Percentiles rank a stretch among this genome's conserved stretches.
These are phyloP conservation scores for Neoaliturus tenellus DNA, from an alignment of 2,888 invertebrate species.

Conservation along the genomic window DNA sequence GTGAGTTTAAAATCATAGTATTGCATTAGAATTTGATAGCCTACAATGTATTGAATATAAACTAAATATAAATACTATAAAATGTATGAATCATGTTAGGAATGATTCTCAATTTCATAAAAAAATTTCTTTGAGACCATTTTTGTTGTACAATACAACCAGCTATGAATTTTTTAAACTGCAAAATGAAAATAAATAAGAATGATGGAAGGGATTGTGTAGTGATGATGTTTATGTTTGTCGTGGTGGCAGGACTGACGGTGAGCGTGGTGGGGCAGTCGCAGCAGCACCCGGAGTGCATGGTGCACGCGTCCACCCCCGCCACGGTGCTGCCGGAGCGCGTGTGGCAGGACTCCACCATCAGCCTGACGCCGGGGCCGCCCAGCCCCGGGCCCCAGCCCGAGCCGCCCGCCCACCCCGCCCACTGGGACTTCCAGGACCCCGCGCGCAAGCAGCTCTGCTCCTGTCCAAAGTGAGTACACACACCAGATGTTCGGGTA, in stretches of 20 bases:
- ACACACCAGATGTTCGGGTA: no score
- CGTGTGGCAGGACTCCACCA: conserved; percentile 85
- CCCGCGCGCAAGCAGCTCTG: conserved; percentile 91
- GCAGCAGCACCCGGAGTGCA: conserved; percentile 75
- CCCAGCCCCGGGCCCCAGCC: conserved; percentile 66
- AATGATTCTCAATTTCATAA: no score
- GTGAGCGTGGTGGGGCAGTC: conserved; percentile 70
- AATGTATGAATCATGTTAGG: no score
- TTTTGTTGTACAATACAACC: no score
- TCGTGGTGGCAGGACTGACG: conserved; percentile 57
- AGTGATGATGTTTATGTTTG: not conserved
- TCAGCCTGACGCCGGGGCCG: conserved; percentile 71
- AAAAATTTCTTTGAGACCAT: no score
- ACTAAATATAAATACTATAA: no score
- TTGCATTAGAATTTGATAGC: no score
- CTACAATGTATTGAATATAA: no score
- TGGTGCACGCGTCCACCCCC: conserved; percentile 74
- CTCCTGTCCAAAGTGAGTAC: conserved; percentile 94
- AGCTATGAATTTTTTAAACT: no score
- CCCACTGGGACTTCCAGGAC: conserved; percentile 92
- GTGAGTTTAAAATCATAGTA: conserved; percentile 3
- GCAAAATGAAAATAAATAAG: no score
- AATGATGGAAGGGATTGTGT: no score
- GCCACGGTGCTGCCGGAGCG: conserved; percentile 80
- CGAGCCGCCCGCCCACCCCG: conserved; percentile 68